phyloP scores from a whole-genome alignment of 2,797 vertebrate genomes.

The Florisuga fusca region DNA sequence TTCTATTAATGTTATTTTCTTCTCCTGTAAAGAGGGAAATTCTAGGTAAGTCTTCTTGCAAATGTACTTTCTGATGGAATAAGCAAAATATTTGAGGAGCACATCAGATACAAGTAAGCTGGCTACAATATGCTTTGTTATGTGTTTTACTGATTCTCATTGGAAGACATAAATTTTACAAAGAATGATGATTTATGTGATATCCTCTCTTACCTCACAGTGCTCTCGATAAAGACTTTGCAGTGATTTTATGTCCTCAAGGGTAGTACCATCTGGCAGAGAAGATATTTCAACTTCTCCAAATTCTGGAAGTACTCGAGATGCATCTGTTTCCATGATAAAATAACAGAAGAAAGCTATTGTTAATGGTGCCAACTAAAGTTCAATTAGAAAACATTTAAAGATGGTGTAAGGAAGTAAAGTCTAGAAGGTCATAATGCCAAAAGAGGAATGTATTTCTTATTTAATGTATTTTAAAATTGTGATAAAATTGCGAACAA shows the following conservation, averaged over 20 bases:
- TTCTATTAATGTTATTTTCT: neutral
- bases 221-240: constrained; percentile 85
- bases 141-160: neutral
- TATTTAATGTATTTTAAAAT: constrained; percentile 47
- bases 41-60: neutral
- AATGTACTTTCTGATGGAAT: neutral
- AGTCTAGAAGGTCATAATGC: constrained; percentile 49
- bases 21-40: neutral
- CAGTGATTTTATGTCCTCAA: constrained; percentile 83
- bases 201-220: constrained; percentile 77
- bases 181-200: neutral
- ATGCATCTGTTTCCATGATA: constrained; percentile 83
- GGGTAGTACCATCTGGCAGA: constrained; percentile 81
- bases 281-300: constrained; percentile 84
- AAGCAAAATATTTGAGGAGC: constrained; percentile 27
- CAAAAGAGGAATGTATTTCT: constrained; percentile 56
- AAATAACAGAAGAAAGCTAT: constrained; percentile 74
- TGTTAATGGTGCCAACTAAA: constrained; percentile 72
- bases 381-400: constrained; percentile 72
- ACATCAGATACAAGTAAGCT: neutral
- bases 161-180: neutral
- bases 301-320: constrained; percentile 84
- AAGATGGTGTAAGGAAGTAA: constrained; percentile 68
- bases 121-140: neutral
- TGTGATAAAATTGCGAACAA: constrained; percentile 7